Evolutionary conservation across 2,888 invertebrate genomes (phyloP).

Genomic region (Miltochrista miniata): DNA sequence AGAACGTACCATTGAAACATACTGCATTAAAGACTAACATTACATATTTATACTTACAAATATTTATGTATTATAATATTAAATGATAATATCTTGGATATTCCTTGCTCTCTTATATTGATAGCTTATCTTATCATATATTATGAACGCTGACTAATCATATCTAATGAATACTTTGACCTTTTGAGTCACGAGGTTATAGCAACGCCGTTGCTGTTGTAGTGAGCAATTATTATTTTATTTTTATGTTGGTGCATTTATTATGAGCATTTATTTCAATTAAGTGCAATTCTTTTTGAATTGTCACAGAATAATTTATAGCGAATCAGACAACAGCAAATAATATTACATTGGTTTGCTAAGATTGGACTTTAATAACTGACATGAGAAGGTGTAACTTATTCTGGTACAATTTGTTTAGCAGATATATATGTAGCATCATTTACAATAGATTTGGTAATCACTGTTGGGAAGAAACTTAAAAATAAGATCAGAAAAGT

Average conservation of each 20-base stretch:
- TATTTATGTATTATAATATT: slow-evolving; percentile 57
- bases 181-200: slow-evolving; percentile 57
- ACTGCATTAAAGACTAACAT: slow-evolving; percentile 62
- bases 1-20: slow-evolving; percentile 57
- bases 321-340: too few relatives aligned
- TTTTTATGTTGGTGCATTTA: not conserved
- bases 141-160: slow-evolving; percentile 59
- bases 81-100: slow-evolving; percentile 80
- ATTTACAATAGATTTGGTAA: too few relatives aligned
- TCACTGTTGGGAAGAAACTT: too few relatives aligned
- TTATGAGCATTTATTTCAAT: too few relatives aligned
- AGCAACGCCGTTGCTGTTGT: slow-evolving; percentile 61
- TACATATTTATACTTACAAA: slow-evolving; percentile 60
- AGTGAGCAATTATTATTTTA: slow-evolving; percentile 65
- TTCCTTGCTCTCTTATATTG: slow-evolving; percentile 75
- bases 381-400: too few relatives aligned
- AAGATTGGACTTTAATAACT: too few relatives aligned
- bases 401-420: too few relatives aligned
- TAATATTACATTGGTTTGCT: too few relatives aligned
- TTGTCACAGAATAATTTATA: too few relatives aligned
- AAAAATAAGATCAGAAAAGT: too few relatives aligned
- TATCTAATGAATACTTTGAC: slow-evolving; percentile 80
- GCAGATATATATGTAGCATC: too few relatives aligned
- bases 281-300: too few relatives aligned
- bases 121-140: slow-evolving; percentile 76